A percentile compares a stretch with the other conserved stretches of the same genome.
These are phyloP conservation scores for Leptinotarsa peninsularis DNA, from an alignment of 2,888 invertebrate genomes.

Conservation along the genomic window DNA sequence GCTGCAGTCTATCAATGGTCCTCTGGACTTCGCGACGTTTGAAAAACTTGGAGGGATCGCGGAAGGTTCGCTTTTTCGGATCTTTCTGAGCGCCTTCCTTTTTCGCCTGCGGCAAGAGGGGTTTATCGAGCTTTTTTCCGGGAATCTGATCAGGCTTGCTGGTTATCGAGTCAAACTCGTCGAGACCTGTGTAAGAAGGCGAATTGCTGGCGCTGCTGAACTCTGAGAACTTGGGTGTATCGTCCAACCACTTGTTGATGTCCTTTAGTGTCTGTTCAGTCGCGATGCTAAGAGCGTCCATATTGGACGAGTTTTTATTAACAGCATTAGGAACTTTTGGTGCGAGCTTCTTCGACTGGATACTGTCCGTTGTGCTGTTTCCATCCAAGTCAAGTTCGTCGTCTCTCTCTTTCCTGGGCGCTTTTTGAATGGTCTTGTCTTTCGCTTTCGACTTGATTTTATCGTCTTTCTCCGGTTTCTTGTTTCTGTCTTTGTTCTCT, in stretches of 20 bases:
- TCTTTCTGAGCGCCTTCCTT: constrained; percentile 64
- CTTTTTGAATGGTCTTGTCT: constrained; percentile 48
- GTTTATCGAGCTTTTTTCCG: constrained; percentile 66
- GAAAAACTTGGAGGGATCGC: constrained; percentile 64
- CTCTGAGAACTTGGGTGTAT: constrained; percentile 81
- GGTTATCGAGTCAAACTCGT: constrained; percentile 69
- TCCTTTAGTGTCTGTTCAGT: constrained; percentile 86
- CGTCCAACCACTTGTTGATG: constrained; percentile 90
- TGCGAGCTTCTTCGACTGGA: constrained; percentile 50
- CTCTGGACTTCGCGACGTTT: constrained; percentile 79
- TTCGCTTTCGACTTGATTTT: constrained; percentile 48
- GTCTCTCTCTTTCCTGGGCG: constrained; percentile 46
- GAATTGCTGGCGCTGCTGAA: constrained; percentile 85
- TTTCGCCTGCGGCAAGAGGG: constrained; percentile 54
- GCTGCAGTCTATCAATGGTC: constrained; percentile 86
- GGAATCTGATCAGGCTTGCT: constrained; percentile 52
- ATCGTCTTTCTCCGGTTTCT: constrained; percentile 56
- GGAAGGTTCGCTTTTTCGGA: constrained; percentile 68
- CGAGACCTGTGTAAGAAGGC: constrained; percentile 70
- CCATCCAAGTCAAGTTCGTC: constrained; percentile 55
- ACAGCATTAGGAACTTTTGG: constrained; percentile 51
- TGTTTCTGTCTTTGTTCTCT: constrained; percentile 56
- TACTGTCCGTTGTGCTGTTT: constrained; percentile 58
- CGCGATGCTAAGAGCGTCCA: constrained; percentile 76
- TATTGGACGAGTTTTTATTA: constrained; percentile 62